Evolutionary conservation across 2,113 vertebrate species (phyloP), one percentile per base, ranked within the genome.

Genomic region (Oophaga pumilio): DNA sequence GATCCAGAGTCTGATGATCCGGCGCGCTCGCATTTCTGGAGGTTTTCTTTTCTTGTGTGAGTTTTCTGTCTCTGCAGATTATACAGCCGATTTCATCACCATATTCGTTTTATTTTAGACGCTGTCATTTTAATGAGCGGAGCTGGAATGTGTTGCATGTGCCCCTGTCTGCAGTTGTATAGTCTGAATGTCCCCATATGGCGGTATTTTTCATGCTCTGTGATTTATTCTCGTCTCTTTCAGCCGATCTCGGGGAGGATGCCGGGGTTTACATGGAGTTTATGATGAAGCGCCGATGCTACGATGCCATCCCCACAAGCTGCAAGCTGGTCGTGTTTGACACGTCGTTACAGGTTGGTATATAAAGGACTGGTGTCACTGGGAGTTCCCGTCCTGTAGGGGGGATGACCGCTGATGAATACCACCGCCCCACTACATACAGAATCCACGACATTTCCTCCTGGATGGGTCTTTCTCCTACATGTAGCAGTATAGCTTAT

Each of bases 241-340:
- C 59, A 22, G 83, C 88, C 89, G 89, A 76, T 64, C n/a, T 59
- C 87, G 95, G 94, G 59, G 85, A 89, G 7, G 96, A 97, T 1
- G 92, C 94, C 0, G 93, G 95, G 8, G 88, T 96, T 84, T 99
- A 99, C 91, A 96, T 98, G 96, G 94, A 95, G 80, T 99, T 99
- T 93, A 96, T 99, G 97, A 97, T 96, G 90, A 96, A 94, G 43
- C 97, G 97, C 91, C 91, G 91, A 87, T 99, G 98, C 92, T 99
- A 99, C 0, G 96, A 98, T 0, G 96, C 96, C 73, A 94, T 99
- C 92, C 98, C 98, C 53, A 97, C 96, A 92, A 99, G 98, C 93
- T 98, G 96, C 91, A 99, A 99, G 89, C 94, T 99, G 0, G 96
- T 99, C 6, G 94, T 99, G 89, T 98, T 99, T 0, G 97, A 99